phyloP scores from a whole-genome alignment of 2,888 invertebrate genomes.

The Chrysina gloriosa region DNA sequence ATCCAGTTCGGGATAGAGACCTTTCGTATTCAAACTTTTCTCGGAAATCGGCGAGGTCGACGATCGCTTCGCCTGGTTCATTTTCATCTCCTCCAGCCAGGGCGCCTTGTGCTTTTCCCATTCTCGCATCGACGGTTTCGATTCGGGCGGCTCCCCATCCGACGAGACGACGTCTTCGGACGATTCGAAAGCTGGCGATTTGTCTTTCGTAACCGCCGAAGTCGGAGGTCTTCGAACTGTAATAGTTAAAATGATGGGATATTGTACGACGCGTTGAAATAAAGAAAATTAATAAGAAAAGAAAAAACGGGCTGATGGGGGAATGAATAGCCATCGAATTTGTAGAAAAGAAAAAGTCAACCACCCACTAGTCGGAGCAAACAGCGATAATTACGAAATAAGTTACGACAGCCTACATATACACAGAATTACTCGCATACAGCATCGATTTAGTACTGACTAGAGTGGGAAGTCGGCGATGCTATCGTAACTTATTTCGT shows the following conservation, averaged over 20 bases:
- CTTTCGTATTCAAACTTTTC: slow-evolving; percentile 49
- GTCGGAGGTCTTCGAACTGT: slow-evolving; percentile 66
- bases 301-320: no score
- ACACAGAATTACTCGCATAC: no score
- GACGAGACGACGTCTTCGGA: slow-evolving; percentile 6
- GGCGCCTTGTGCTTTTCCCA: slow-evolving; percentile 82
- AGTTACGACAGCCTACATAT: no score
- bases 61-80: slow-evolving; percentile 79
- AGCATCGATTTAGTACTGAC: no score
- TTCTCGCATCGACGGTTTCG: slow-evolving; percentile 74
- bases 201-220: slow-evolving; percentile 59
- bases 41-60: slow-evolving; percentile 62
- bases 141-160: slow-evolving; percentile 56
- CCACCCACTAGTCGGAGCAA: no score
- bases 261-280: background rate
- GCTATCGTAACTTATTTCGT: no score
- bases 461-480: no score
- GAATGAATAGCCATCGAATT: no score
- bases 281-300: background rate
- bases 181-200: slow-evolving; percentile 35
- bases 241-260: background rate
- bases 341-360: no score
- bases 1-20: slow-evolving; percentile 59
- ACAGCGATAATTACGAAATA: no score
- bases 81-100: slow-evolving; percentile 85